Conservation (phyloP, 2,113 vertebrate species). For the Hippocampus comes region DNA sequence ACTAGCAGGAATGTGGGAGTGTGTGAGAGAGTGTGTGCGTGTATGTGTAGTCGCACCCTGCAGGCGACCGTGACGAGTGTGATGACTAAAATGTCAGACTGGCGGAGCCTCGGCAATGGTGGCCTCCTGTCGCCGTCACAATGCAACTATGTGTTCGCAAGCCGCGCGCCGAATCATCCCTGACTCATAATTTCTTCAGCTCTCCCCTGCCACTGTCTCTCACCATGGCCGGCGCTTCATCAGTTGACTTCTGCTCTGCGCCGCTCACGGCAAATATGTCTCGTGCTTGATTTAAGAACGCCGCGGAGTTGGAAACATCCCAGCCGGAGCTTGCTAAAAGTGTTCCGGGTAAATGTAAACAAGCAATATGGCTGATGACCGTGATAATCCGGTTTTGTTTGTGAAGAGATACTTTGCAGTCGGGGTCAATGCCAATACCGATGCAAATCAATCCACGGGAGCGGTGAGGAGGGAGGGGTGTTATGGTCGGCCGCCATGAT, state of each 20-base stretch:
- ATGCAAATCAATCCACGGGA: neutral
- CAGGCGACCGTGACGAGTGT: conserved; percentile 25
- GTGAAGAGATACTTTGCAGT: neutral
- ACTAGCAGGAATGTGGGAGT: conserved; percentile 41
- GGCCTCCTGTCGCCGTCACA: conserved; percentile 42
- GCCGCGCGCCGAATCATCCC: conserved; percentile 28
- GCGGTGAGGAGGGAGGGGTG: neutral
- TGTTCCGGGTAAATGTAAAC: neutral
- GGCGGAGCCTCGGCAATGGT: conserved; percentile 43
- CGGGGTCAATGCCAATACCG: neutral
- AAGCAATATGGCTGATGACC: neutral
- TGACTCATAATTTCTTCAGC: conserved; percentile 55
- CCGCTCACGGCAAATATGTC: neutral
- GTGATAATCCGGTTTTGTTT: neutral
- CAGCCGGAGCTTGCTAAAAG: neutral
- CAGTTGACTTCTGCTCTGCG: neutral
- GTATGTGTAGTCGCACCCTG: conserved; percentile 46
- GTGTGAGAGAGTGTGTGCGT: conserved; percentile 12
- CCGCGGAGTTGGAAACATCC: neutral
- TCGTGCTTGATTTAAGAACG: neutral
- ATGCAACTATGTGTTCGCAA: neutral
- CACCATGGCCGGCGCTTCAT: neutral
- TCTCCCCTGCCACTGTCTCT: neutral
- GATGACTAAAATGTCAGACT: conserved; percentile 59
- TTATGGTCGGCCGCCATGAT: neutral